Evolutionary conservation across 2,888 invertebrate species (phyloP).

Genomic region (Drosophila flavopinicola): DNA sequence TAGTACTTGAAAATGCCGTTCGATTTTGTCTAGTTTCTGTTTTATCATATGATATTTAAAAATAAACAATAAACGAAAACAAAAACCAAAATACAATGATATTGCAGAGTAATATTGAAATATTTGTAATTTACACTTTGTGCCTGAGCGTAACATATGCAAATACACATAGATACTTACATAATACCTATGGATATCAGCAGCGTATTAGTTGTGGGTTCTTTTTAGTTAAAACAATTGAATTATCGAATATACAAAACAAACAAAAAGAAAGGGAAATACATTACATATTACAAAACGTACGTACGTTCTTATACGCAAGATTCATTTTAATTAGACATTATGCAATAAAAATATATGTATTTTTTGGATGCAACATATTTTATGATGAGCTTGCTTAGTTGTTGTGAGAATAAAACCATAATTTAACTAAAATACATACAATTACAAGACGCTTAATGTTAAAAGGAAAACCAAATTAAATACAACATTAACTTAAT

Average conservation of each 20-base stretch:
- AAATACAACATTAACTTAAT: slow-evolving; percentile 67
- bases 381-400: slow-evolving; percentile 78
- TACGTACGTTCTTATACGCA: slow-evolving; percentile 21
- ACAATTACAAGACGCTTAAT: slow-evolving; percentile 68
- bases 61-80: not conserved
- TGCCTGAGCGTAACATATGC: slow-evolving; percentile 81
- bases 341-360: slow-evolving; percentile 48
- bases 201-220: slow-evolving; percentile 27
- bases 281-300: slow-evolving; percentile 8
- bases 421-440: slow-evolving; percentile 26
- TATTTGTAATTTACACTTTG: slow-evolving; percentile 83
- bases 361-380: slow-evolving; percentile 65
- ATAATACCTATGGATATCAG: slow-evolving; percentile 27
- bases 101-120: slow-evolving; percentile 55
- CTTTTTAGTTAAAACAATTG: slow-evolving; percentile 46
- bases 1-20: slow-evolving; percentile 46
- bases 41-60: slow-evolving; percentile 11
- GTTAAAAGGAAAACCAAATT: slow-evolving; percentile 46
- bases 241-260: slow-evolving; percentile 35
- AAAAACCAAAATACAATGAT: slow-evolving; percentile 4
- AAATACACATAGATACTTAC: slow-evolving; percentile 54
- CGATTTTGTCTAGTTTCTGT: slow-evolving; percentile 45
- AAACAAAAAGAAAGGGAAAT: no score
- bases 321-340: slow-evolving; percentile 44
- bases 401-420: slow-evolving; percentile 63